phyloP scores from a whole-genome alignment of 2,113 vertebrate species.

The Nycticryphes semicollaris region DNA sequence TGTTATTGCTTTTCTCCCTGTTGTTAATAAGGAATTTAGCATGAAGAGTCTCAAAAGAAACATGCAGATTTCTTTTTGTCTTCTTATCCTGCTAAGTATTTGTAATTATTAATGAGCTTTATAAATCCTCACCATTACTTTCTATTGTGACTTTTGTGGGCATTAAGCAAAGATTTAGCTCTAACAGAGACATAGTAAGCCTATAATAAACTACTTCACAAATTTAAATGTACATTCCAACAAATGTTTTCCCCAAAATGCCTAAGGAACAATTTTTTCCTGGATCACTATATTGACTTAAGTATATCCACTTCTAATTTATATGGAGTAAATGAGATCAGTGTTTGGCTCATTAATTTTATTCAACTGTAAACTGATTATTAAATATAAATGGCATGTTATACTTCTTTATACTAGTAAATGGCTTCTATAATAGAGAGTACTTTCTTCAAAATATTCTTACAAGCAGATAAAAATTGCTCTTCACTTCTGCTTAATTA shows the following conservation, averaged over 20 bases:
- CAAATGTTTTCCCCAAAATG: neutral
- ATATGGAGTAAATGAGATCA: neutral
- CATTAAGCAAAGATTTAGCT: constrained; percentile 22
- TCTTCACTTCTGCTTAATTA: neutral
- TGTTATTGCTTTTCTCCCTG: neutral
- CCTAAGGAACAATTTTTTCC: neutral
- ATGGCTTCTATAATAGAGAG: neutral
- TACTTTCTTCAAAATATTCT: neutral
- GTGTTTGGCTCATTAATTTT: neutral
- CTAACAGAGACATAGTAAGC: neutral
- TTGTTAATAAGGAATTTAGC: neutral
- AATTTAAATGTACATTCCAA: neutral
- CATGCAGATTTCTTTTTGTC: neutral
- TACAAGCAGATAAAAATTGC: neutral
- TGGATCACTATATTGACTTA: neutral
- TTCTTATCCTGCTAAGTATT: neutral
- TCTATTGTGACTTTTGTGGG: neutral
- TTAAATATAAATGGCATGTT: neutral
- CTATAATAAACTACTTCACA: neutral
- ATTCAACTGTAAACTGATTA: neutral
- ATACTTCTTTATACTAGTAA: neutral
- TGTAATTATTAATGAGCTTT: constrained; percentile 26
- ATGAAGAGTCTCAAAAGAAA: constrained; percentile 3
- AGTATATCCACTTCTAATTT: neutral
- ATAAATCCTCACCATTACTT: constrained; percentile 17